These are phyloP conservation scores for Planococcus citri DNA, from an alignment of 1,140 invertebrate species.

Conservation along the genomic window DNA sequence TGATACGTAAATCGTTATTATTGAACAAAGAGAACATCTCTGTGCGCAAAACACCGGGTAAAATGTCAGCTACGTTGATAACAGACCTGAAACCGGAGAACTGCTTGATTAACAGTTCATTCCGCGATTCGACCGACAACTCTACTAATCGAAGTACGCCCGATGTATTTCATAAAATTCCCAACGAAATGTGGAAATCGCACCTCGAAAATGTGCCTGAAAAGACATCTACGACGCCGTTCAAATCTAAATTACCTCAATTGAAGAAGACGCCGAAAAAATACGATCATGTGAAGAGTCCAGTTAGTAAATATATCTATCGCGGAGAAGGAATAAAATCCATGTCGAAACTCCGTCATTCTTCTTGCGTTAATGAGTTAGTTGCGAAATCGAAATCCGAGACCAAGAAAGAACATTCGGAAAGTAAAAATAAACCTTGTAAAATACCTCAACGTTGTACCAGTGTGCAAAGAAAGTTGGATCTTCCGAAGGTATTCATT, in stretches of 20 bases:
- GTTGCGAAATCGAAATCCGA: not conserved
- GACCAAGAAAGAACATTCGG: not conserved
- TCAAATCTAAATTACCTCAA: not conserved
- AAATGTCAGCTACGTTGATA: not conserved
- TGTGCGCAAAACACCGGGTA: not conserved
- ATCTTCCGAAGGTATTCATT: not conserved
- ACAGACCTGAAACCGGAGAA: not conserved
- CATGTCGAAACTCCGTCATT: not conserved
- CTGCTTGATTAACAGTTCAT: not conserved
- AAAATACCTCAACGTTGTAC: not conserved
- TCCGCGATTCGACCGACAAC: not conserved
- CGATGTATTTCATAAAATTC: not conserved
- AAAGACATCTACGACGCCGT: not conserved
- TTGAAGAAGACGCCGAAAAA: not conserved
- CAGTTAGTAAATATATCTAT: not conserved
- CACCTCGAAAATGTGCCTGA: not conserved
- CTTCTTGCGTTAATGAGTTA: not conserved
- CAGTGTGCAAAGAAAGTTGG: not conserved
- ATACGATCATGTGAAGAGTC: not conserved
- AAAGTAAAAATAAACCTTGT: not conserved
- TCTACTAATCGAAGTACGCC: not conserved
- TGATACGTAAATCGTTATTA: no score
- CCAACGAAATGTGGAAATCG: not conserved
- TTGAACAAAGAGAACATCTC: no score
- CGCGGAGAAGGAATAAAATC: not conserved